Evolutionary conservation across 2,797 vertebrate genomes (phyloP).

Genomic region (Alcedo quadribrachys): DNA sequence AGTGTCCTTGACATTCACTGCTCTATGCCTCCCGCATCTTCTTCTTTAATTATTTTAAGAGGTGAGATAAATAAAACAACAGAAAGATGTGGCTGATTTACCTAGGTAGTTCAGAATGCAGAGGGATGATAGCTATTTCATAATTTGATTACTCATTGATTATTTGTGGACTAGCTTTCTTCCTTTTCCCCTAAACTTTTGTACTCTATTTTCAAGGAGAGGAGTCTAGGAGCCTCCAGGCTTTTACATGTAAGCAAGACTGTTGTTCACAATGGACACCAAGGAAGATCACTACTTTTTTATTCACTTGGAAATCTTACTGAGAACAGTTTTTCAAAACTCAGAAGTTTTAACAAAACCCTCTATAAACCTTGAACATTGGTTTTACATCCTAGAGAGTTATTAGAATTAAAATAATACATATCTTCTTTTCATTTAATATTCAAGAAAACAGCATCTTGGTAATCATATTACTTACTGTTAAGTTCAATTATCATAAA

Average conservation of each 20-base stretch:
- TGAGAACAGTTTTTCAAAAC: background rate
- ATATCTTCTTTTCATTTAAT: background rate
- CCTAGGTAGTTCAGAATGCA: background rate
- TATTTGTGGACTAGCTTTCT: background rate
- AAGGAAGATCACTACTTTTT: background rate
- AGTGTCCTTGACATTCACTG: constrained; percentile 54
- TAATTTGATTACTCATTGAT: background rate
- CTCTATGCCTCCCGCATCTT: background rate
- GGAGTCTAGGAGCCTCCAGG: background rate
- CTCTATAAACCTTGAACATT: background rate
- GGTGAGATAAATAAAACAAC: constrained; percentile 39
- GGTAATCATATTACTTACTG: background rate
- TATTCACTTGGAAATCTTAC: background rate
- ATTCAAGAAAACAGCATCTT: background rate
- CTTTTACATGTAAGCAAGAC: background rate
- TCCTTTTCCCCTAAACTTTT: background rate
- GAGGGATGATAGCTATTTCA: background rate
- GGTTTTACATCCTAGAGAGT: background rate
- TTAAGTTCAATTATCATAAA: background rate
- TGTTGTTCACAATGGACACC: background rate
- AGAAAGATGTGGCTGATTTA: constrained; percentile 1
- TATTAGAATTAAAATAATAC: background rate
- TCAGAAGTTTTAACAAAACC: background rate
- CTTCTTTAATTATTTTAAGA: constrained; percentile 57
- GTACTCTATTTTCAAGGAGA: background rate